Evolutionary conservation across 2,113 vertebrate species (phyloP), one percentile per base, ranked within the genome.

Genomic region (Gulo gulo): DNA sequence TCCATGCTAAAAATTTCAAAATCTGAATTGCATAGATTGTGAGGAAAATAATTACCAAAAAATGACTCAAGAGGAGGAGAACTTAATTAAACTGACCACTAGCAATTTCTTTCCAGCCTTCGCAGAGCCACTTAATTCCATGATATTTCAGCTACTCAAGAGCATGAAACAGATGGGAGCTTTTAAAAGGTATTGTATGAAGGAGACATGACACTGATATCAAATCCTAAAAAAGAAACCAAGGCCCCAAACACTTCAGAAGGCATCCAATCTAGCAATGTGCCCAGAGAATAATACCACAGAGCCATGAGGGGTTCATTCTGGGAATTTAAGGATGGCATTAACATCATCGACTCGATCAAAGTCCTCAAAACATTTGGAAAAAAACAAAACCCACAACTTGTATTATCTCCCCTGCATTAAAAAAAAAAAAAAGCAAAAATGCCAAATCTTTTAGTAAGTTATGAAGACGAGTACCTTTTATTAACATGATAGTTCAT

Each of bases 1-100:
- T 71, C n/a, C n/a, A 21, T 57, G 36, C 11, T 91, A 81, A 95
- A 92, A 86, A 47, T 67, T 86, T 78, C 90, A 29, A 96, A 71
- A 85, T 57, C 9, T n/a, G n/a, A 96, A 39, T 42, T 63, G 74
- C 96, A 47, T 21, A 87, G 55, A 79, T 26, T 80, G 50, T 85
- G 67, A 91, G 36, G 16, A 69, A 96, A 94, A 83, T 18, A 65
- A 94, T 92, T 31, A 87, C 47, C 42, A 96, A 82, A 79, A 83
- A 95, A 55, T 82, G 21, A 61, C 9, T 91, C 31, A 74, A 78
- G 34, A 65, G 76, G 69, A 29, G 82, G 50, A 81, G 95, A 88
- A 88, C 13, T 73, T 88, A 61, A 29, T 63, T 63, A 39, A 94
- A 94, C 2, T 45, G 69, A 79, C 21, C 61, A 69, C 39, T 55